Conservation (phyloP, 1,140 invertebrate genomes). For the Micrasema longulum region DNA sequence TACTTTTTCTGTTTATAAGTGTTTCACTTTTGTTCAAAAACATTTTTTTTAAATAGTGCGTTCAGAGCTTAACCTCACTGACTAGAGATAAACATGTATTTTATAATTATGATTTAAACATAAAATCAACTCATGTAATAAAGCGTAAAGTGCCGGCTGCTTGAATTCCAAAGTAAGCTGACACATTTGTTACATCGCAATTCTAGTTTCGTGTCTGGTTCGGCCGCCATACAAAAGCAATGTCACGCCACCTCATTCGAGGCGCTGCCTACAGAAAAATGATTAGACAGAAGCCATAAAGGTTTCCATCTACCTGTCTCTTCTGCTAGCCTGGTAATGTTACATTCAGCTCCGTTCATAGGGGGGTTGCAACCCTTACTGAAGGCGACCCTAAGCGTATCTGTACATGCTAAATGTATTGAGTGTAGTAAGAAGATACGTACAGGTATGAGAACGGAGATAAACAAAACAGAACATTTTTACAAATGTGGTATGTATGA, state of each 20-base stretch:
- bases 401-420: too few species aligned
- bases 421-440: too few species aligned
- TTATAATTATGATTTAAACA: too few species aligned
- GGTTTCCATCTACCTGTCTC: slow-evolving; percentile 20
- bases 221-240: background rate
- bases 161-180: background rate
- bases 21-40: too few species aligned
- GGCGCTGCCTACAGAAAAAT: slow-evolving; percentile 14
- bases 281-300: slow-evolving; percentile 35
- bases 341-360: background rate
- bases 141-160: background rate
- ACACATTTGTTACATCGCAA: slow-evolving; percentile 1
- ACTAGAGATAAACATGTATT: too few species aligned
- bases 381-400: slow-evolving; percentile 8
- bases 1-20: too few species aligned
- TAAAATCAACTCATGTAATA: too few species aligned
- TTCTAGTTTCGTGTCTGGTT: slow-evolving; percentile 8
- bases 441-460: too few species aligned
- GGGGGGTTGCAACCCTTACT: slow-evolving; percentile 15
- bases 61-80: too few species aligned
- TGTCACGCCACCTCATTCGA: slow-evolving; percentile 7
- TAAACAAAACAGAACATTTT: too few species aligned
- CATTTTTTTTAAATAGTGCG: too few species aligned
- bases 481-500: too few species aligned
- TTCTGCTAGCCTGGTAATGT: background rate